These are phyloP conservation scores for Spea hammondii DNA, from an alignment of 2,797 vertebrate species.

Conservation along the genomic window DNA sequence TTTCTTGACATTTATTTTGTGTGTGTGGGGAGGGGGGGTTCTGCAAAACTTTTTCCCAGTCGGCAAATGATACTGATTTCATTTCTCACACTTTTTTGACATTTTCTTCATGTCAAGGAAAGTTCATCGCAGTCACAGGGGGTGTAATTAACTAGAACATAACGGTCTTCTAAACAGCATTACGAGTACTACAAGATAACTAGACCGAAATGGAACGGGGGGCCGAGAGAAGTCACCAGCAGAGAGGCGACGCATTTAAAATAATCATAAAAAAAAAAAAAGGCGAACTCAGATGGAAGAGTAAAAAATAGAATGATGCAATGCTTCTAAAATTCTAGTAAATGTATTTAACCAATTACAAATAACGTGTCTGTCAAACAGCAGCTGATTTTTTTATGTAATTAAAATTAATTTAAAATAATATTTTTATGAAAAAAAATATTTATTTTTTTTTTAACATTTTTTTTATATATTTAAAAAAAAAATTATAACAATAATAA, in stretches of 20 bases:
- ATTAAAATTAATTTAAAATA: too few species aligned
- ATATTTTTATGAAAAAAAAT: too few species aligned
- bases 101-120: neutral
- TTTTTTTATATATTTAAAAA: too few species aligned
- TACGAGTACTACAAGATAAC: neutral
- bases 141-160: neutral
- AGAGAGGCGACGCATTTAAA: neutral
- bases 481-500: too few species aligned
- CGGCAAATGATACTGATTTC: neutral
- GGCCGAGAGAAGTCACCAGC: neutral
- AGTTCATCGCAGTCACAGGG: neutral
- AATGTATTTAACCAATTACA: too few species aligned
- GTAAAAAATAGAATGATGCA: too few species aligned
- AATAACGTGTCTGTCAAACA: too few species aligned
- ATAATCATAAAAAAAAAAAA: neutral
- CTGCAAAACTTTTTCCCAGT: neutral
- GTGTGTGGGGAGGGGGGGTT: neutral
- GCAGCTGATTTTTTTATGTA: too few species aligned
- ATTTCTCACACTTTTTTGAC: neutral
- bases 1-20: neutral
- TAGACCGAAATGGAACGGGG: neutral
- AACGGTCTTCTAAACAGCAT: constrained; percentile 3
- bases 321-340: too few species aligned
- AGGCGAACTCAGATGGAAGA: too few species aligned
- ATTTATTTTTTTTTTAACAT: too few species aligned